phyloP scores from a whole-genome alignment of 2,113 vertebrate genomes.

The Bolborhynchus lineola region DNA sequence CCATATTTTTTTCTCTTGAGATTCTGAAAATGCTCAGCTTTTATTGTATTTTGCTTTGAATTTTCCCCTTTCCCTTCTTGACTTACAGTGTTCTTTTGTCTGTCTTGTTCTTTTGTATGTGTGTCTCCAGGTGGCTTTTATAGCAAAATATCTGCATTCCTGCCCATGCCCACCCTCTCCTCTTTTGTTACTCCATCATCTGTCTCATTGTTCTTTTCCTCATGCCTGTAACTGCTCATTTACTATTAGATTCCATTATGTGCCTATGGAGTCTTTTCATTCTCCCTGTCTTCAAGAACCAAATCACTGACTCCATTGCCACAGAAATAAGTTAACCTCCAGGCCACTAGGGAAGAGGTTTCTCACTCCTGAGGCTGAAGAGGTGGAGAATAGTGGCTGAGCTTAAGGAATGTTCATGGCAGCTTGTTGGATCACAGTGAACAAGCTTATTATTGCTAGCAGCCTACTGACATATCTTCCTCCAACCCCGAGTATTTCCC shows the following conservation, averaged over 20 bases:
- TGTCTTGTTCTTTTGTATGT: conserved; percentile 39
- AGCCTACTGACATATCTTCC: neutral
- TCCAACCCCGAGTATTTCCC: neutral
- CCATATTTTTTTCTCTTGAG: neutral
- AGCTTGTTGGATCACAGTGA: neutral
- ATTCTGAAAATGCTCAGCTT: conserved; percentile 20
- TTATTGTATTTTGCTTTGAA: conserved; percentile 34
- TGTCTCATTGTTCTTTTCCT: conserved; percentile 11
- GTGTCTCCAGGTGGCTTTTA: conserved; percentile 52
- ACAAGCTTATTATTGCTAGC: neutral
- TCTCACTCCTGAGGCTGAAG: neutral
- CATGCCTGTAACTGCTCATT: conserved; percentile 5
- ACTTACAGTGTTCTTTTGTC: conserved; percentile 38
- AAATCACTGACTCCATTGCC: neutral
- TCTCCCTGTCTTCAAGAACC: neutral
- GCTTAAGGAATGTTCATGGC: neutral
- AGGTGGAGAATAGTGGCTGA: neutral
- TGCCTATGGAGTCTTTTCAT: neutral
- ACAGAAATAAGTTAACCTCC: neutral
- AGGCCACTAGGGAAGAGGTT: neutral
- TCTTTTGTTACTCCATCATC: neutral
- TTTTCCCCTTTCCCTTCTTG: neutral
- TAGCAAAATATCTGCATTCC: conserved; percentile 1
- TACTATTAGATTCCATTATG: conserved; percentile 9
- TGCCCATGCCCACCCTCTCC: neutral